Evolutionary conservation across 1,140 invertebrate species (phyloP).

Genomic region (Bemisia tabaci): DNA sequence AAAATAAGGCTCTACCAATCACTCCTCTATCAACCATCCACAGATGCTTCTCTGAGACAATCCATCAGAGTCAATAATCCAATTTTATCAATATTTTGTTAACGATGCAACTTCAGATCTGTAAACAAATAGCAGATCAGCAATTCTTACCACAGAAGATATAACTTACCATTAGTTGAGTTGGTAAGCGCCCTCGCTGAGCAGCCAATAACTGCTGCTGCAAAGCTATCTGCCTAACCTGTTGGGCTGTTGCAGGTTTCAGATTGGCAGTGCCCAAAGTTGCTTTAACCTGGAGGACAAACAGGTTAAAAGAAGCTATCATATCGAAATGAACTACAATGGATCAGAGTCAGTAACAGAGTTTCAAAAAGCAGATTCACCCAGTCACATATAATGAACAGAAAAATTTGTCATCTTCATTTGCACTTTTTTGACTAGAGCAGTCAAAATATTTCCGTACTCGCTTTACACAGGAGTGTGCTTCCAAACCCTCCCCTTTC

Average conservation of each 20-base stretch:
- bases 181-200: slow-evolving; percentile 41
- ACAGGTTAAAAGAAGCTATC: not conserved
- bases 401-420: not conserved
- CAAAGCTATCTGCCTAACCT: slow-evolving; percentile 50
- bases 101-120: no score
- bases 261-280: slow-evolving; percentile 29
- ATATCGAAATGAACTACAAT: not conserved
- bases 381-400: not conserved
- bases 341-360: not conserved
- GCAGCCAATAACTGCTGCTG: slow-evolving; percentile 47
- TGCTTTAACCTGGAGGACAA: slow-evolving; percentile 28
- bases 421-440: no score
- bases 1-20: no score
- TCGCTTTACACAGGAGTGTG: no score
- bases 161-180: slow-evolving; percentile 32
- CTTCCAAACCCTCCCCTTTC: no score
- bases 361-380: not conserved
- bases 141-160: no score
- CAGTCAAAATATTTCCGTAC: no score
- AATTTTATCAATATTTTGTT: no score
- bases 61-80: no score
- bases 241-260: slow-evolving; percentile 43
- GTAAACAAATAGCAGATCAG: no score
- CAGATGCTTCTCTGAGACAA: no score
- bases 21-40: no score